Evolutionary conservation across 2,113 vertebrate genomes (phyloP).

Genomic region (Stegastes partitus): DNA sequence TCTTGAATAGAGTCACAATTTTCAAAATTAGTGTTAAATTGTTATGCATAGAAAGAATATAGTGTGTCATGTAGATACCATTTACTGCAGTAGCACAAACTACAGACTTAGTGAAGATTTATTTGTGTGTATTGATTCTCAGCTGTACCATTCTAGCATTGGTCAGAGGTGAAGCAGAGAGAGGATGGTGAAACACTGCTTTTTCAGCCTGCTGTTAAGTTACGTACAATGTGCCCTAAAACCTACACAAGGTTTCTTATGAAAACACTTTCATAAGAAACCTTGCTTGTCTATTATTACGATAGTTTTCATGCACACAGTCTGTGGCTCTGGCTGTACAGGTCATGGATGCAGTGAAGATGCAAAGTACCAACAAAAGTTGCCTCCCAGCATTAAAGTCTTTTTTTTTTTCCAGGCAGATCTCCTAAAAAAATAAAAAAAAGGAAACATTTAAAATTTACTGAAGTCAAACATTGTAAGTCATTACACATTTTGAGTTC

Average conservation of each 20-base stretch:
- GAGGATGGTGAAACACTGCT: too few relatives aligned
- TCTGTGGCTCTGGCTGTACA: not conserved
- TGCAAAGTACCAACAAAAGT: too few relatives aligned
- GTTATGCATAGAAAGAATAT: not conserved
- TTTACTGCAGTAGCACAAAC: not conserved
- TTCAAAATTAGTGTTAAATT: conserved; percentile 7
- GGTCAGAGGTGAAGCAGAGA: not conserved
- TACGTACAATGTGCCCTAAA: not conserved
- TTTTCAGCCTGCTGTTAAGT: not conserved
- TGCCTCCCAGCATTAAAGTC: not conserved
- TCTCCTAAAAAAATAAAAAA: not conserved
- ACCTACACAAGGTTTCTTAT: not conserved
- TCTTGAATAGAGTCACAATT: not conserved
- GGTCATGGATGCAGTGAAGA: not conserved
- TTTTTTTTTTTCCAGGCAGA: not conserved
- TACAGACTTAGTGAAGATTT: too few relatives aligned
- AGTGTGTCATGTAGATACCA: not conserved
- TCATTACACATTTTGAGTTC: not conserved
- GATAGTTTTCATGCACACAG: not conserved
- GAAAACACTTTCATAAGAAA: not conserved
- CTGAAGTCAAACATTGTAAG: not conserved
- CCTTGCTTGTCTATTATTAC: too few relatives aligned
- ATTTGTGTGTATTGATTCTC: too few relatives aligned
- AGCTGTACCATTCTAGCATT: not conserved
- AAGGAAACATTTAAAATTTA: not conserved